phyloP scores from a whole-genome alignment of 2,113 vertebrate species.

The Phycodurus eques region DNA sequence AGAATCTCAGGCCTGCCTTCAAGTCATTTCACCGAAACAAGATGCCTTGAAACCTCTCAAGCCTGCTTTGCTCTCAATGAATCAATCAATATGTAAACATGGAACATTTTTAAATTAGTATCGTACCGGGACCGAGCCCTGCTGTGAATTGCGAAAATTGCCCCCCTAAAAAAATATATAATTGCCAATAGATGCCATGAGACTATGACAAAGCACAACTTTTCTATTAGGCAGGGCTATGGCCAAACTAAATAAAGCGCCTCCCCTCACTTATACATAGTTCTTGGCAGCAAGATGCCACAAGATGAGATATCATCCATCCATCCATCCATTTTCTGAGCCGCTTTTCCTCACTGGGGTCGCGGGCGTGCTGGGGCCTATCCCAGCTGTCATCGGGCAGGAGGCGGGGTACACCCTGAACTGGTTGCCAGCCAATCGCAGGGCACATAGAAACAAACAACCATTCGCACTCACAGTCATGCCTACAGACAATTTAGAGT shows the following conservation, averaged over 20 bases:
- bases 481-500: no score
- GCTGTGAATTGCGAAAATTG: neutral
- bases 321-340: no score
- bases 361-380: no score
- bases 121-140: no score
- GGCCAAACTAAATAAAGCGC: neutral
- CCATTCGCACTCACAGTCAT: no score
- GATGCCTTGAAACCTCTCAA: conserved; percentile 29
- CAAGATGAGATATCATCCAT: no score
- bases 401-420: no score
- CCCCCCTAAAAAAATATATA: no score
- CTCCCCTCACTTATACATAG: neutral
- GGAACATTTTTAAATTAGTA: neutral
- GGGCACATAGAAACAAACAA: no score
- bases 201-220: neutral
- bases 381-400: no score
- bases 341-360: no score
- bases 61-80: conserved; percentile 15
- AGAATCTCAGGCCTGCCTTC: conserved; percentile 33
- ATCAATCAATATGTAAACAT: neutral
- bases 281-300: neutral
- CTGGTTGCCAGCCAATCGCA: no score
- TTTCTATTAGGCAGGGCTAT: neutral
- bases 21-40: conserved; percentile 33
- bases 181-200: neutral